Evolutionary conservation across 2,113 vertebrate species (phyloP), one percentile per base, ranked within the genome.

Genomic region (Paramormyrops kingsleyae): DNA sequence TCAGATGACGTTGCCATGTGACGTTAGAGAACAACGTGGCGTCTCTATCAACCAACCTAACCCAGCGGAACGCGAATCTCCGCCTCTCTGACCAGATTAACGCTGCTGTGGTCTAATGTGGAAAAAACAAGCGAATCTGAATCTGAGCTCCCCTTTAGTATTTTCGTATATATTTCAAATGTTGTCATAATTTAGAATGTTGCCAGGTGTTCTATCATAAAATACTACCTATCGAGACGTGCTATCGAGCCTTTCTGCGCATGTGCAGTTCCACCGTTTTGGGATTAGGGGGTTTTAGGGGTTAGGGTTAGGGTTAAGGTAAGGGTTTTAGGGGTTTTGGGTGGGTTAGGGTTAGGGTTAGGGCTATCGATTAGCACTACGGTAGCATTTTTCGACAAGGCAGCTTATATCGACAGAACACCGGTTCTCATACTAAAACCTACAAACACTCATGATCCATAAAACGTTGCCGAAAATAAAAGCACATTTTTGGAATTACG

Each of bases 21-120:
- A 39, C n/a, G 77, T 49, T 31, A 21, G 13, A 52, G 50, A 77
- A 83, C 49, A 89, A 89, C 89, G 89, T 89, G 89, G 89, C 89
- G 89, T 85, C 89, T 47, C 35, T 53, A 62, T 47, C 89, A 52
- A 56, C 83, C 80, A 89, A 89, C 88, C 88, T 42, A 89, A 89
- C 89, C 3, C 80, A 53, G 15, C 24, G 46, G 39, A 44, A 19
- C 13, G 35, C 39, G 52, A n/a, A 47, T 84, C 80, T 53, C 88
- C 89, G 53, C 80, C 80, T 84, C 77, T 31, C 19, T 5, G 2
- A 47, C 44, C 2, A 21, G 53, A 46, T 9, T 49, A 44, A 17
- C 12, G 27, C 1, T 42, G 50, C 21, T 83, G 17, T n/a, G 10
- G 87, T 31, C 13, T 21, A 56, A 5, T 56, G 86, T 50, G 27